phyloP scores from a whole-genome alignment of 2,113 vertebrate species.

The Dipodomys stephensi region DNA sequence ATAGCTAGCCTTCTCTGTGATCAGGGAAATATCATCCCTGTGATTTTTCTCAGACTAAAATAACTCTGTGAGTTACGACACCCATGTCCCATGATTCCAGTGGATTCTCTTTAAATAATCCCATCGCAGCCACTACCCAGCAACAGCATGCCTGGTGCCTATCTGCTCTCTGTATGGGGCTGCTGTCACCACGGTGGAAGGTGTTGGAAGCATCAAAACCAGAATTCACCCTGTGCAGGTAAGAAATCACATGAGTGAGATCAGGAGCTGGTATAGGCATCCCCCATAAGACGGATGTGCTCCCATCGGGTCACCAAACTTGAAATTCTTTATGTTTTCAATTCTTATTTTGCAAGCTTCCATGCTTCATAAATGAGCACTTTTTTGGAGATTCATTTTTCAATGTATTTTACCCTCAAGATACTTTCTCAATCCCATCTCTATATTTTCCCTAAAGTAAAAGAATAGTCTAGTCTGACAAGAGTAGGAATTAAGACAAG shows the following conservation, averaged over 20 bases:
- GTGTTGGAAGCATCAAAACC: constrained; percentile 90
- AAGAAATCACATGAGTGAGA: not conserved
- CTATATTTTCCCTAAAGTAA: not conserved
- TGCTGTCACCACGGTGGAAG: constrained; percentile 92
- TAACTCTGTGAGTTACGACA: not conserved
- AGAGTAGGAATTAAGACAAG: not conserved
- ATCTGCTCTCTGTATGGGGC: constrained; percentile 90
- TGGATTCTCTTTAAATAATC: constrained; percentile 78
- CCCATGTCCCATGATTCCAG: not conserved
- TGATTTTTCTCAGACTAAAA: not conserved
- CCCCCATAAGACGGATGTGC: not conserved
- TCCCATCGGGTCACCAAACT: not conserved
- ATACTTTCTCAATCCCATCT: not conserved
- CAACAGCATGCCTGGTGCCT: constrained; percentile 90
- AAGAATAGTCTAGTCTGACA: not conserved
- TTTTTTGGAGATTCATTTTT: not conserved
- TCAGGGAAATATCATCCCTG: not conserved
- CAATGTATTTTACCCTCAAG: not conserved
- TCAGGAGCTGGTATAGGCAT: not conserved
- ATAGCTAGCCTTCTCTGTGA: not conserved
- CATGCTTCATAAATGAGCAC: not conserved
- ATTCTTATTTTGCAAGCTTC: not conserved
- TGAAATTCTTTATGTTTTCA: not conserved
- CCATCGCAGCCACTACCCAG: constrained; percentile 88
- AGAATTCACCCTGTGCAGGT: constrained; percentile 93